These are phyloP conservation scores for Physocephala rufipes DNA, from an alignment of 2,888 invertebrate genomes.

Conservation along the genomic window DNA sequence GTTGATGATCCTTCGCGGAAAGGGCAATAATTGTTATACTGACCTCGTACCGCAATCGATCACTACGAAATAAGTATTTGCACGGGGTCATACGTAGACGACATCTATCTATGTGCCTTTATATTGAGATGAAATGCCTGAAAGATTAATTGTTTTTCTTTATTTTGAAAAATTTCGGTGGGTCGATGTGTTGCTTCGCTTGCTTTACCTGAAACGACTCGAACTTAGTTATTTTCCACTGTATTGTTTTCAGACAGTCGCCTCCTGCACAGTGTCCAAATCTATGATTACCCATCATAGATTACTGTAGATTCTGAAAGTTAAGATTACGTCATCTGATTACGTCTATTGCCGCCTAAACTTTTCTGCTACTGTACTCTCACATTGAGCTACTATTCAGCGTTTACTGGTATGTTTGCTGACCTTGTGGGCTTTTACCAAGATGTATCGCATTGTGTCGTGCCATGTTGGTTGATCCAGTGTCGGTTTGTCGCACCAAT, in stretches of 20 bases:
- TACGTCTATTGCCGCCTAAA: neutral
- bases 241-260: neutral
- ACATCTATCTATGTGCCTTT: neutral
- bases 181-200: neutral
- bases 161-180: conserved; percentile 30
- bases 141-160: conserved; percentile 41
- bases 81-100: no score
- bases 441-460: no score
- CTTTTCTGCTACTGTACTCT: neutral
- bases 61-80: neutral
- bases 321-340: conserved; percentile 26
- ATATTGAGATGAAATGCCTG: conserved; percentile 35
- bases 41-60: neutral
- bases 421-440: no score
- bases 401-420: no score
- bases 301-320: conserved; percentile 39
- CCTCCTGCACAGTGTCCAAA: no score
- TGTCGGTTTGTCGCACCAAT: no score
- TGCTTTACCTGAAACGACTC: neutral
- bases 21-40: conserved; percentile 25
- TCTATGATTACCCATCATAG: no score
- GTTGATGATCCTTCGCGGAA: no score
- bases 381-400: no score
- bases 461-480: no score
- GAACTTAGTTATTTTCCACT: neutral